phyloP scores from a whole-genome alignment of 2,888 invertebrate genomes.

The Luperina nickerlii region DNA sequence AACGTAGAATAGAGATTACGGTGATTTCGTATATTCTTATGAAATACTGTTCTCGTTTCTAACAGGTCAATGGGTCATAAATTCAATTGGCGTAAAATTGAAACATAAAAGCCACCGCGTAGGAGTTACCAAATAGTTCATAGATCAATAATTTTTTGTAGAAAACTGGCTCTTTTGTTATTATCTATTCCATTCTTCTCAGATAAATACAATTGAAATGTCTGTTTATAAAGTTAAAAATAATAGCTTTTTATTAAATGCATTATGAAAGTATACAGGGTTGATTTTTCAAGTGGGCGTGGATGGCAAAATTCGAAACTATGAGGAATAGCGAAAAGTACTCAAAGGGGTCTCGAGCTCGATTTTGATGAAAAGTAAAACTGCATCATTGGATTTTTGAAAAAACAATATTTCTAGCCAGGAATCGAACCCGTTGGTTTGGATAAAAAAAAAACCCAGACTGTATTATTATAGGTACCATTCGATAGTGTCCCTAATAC shows the following conservation, averaged over 20 bases:
- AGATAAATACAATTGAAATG: not conserved
- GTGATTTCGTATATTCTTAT: not conserved
- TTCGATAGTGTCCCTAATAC: too few relatives aligned
- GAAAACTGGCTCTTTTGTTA: not conserved
- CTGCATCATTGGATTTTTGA: too few relatives aligned
- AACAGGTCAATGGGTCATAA: slow-evolving; percentile 4
- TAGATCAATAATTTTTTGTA: slow-evolving; percentile 18
- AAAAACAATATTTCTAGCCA: too few relatives aligned
- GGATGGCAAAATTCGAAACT: too few relatives aligned
- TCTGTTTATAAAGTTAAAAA: not conserved
- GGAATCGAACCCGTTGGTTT: too few relatives aligned
- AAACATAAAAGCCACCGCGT: slow-evolving; percentile 4
- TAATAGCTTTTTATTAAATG: not conserved
- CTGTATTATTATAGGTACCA: too few relatives aligned
- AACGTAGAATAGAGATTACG: not conserved
- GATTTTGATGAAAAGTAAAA: too few relatives aligned
- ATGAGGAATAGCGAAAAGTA: too few relatives aligned
- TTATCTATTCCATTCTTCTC: not conserved
- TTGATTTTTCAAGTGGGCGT: too few relatives aligned
- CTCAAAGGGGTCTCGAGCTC: too few relatives aligned
- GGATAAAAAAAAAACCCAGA: too few relatives aligned
- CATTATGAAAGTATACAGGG: too few relatives aligned
- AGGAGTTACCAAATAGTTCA: slow-evolving; percentile 26
- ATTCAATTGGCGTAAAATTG: slow-evolving; percentile 1
- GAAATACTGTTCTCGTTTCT: slow-evolving; percentile 13